Percentiles rank a stretch among this genome's conserved stretches.
phyloP scores from a whole-genome alignment of 2,888 invertebrate species.

The Eurytoma californica region DNA sequence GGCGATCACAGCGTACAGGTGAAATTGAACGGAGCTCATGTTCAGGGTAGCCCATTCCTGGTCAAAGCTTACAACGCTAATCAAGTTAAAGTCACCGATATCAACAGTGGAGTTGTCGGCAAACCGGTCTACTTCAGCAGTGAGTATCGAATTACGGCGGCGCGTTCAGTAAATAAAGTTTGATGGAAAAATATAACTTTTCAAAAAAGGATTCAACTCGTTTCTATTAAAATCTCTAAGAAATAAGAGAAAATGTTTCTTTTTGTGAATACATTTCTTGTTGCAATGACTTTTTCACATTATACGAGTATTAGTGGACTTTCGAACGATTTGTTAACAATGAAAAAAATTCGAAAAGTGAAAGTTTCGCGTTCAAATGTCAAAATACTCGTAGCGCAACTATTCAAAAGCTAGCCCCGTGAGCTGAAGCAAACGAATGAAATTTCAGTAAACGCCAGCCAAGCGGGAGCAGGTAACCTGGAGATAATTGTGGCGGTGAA shows the following conservation, averaged over 20 bases:
- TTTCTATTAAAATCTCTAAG: not conserved
- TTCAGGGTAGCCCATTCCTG: slow-evolving; percentile 96
- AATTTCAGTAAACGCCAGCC: slow-evolving; percentile 93
- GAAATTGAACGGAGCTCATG: slow-evolving; percentile 83
- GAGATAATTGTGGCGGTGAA: slow-evolving; percentile 98
- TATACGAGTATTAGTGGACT: not conserved
- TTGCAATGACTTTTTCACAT: too few relatives aligned
- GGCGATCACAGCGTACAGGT: slow-evolving; percentile 94
- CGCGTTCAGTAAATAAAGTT: too few relatives aligned
- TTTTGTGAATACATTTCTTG: too few relatives aligned
- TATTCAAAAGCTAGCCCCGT: too few relatives aligned
- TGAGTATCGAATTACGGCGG: slow-evolving; percentile 72
- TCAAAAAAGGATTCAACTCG: too few relatives aligned
- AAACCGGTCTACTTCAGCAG: slow-evolving; percentile 96
- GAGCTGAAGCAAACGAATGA: too few relatives aligned
- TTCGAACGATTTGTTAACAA: not conserved
- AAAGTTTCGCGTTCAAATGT: too few relatives aligned
- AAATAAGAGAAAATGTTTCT: not conserved
- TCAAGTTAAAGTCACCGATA: slow-evolving; percentile 95
- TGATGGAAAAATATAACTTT: too few relatives aligned
- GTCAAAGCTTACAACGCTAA: slow-evolving; percentile 97
- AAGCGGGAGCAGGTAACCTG: slow-evolving; percentile 95
- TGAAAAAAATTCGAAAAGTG: not conserved
- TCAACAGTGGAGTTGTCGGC: slow-evolving; percentile 92
- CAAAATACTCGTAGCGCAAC: too few relatives aligned